Conservation (phyloP, 2,888 invertebrate genomes). For the Capitulum mitella region DNA sequence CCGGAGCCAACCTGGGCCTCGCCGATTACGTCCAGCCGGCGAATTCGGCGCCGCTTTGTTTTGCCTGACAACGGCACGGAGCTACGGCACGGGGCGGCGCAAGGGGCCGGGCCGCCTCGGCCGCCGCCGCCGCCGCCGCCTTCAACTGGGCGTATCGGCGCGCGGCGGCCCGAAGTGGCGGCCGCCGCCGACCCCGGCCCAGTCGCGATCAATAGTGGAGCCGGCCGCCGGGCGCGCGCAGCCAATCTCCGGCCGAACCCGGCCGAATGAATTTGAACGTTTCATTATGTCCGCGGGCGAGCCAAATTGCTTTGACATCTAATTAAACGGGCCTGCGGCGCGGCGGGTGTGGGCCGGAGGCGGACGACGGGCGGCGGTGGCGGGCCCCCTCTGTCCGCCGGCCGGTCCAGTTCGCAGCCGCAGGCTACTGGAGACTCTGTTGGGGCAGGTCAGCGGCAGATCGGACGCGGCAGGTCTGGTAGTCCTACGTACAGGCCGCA, state of each 20-base stretch:
- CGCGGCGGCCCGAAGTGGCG: neutral
- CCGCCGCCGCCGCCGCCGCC: neutral
- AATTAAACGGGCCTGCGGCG: neutral
- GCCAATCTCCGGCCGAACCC: neutral
- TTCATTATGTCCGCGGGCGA: constrained; percentile 8
- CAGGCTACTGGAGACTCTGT: neutral
- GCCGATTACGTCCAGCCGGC: too few species aligned
- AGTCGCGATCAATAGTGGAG: neutral
- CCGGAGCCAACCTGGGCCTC: too few species aligned
- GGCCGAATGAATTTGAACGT: constrained; percentile 7
- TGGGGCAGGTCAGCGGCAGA: neutral
- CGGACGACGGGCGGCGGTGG: neutral
- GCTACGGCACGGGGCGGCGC: neutral
- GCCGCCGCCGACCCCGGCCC: neutral
- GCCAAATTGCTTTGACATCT: constrained; percentile 22
- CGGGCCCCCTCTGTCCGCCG: neutral
- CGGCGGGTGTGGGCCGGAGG: neutral
- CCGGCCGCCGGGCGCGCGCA: constrained; percentile 7
- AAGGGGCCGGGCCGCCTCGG: neutral
- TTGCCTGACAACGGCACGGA: neutral
- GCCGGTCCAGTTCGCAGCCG: neutral
- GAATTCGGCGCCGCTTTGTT: too few species aligned
- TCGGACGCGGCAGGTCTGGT: too few species aligned
- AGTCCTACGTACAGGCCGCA: too few species aligned
- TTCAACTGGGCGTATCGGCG: constrained; percentile 21